Conservation (phyloP, 2,113 vertebrate genomes). For the Ramphastos sulfuratus region DNA sequence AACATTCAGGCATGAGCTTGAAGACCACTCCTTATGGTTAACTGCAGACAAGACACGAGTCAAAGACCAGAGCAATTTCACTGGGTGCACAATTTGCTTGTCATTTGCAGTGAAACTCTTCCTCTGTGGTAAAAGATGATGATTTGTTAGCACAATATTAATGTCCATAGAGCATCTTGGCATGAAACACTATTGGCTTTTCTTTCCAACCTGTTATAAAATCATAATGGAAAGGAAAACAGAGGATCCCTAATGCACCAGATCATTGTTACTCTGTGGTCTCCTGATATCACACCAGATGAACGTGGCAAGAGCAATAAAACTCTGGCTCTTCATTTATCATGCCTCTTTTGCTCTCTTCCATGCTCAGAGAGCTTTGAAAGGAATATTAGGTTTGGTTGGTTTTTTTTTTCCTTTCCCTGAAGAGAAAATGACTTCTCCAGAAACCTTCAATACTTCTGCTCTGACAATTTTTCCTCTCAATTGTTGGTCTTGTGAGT, state of each 20-base stretch:
- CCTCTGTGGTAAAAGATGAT: neutral
- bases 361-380: neutral
- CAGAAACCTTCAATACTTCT: neutral
- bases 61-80: neutral
- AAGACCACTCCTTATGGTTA: fast-evolving
- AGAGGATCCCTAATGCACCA: neutral
- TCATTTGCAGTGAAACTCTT: neutral
- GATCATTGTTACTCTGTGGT: neutral
- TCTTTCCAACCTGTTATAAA: neutral
- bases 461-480: neutral
- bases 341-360: neutral
- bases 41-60: fast-evolving
- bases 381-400: neutral
- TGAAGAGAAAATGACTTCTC: neutral
- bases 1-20: neutral
- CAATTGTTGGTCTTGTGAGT: neutral
- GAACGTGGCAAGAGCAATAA: neutral
- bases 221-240: conserved; percentile 17
- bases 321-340: neutral
- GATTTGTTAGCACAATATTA: neutral
- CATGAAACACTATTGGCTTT: neutral
- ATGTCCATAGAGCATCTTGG: neutral
- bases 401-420: neutral
- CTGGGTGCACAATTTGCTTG: neutral
- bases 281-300: neutral